phyloP scores from a whole-genome alignment of 2,797 vertebrate genomes.

The Chrosomus eos region DNA sequence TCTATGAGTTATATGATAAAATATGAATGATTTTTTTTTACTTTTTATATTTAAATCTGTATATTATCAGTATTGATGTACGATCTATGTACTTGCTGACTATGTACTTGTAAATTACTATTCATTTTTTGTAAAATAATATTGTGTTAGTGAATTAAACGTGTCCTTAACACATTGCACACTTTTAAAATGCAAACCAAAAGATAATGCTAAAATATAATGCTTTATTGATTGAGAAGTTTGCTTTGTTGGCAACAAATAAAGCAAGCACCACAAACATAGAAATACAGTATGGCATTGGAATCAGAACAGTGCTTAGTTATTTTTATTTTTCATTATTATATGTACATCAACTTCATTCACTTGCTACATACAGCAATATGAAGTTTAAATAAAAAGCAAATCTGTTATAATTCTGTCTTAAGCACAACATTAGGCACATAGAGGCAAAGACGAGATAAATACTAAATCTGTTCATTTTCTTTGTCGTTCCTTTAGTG shows the following conservation, averaged over 20 bases:
- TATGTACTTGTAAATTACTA: not conserved
- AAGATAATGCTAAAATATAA: conserved; percentile 51
- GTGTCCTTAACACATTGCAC: not conserved
- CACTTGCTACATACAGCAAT: not conserved
- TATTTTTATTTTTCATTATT: not conserved
- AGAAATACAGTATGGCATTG: conserved; percentile 24
- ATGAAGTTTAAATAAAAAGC: conserved; percentile 5
- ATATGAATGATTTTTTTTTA: not conserved
- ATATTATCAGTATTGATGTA: not conserved
- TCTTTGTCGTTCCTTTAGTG: not conserved
- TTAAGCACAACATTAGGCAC: conserved; percentile 39
- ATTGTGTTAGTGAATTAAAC: not conserved
- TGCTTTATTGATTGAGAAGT: conserved; percentile 51
- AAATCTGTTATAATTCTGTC: not conserved
- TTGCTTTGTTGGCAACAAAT: conserved; percentile 18
- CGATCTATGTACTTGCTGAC: not conserved
- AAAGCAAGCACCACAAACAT: conserved; percentile 30
- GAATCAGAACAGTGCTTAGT: not conserved
- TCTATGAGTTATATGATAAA: not conserved
- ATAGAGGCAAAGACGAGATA: conserved; percentile 25
- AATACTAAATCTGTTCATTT: not conserved
- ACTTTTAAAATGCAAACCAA: not conserved
- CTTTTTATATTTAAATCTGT: not conserved
- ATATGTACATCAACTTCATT: not conserved
- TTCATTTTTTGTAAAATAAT: not conserved